phyloP scores from a whole-genome alignment of 2,113 vertebrate genomes.

The Gymnorhina tibicen region DNA sequence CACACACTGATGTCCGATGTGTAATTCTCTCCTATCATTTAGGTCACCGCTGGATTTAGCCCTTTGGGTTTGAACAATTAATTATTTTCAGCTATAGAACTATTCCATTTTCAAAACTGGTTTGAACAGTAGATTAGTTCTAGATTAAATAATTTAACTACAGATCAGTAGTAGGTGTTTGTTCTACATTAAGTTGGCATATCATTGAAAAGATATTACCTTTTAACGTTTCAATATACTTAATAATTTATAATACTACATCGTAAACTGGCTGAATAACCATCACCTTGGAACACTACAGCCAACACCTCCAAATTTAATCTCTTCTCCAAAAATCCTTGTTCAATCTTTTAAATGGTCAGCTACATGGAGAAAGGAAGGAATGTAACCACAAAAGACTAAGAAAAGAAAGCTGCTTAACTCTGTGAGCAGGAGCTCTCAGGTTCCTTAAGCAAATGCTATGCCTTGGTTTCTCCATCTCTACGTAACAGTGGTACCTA shows the following conservation, averaged over 20 bases:
- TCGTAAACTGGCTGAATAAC: conserved; percentile 43
- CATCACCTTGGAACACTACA: conserved; percentile 35
- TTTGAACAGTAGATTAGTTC: conserved; percentile 61
- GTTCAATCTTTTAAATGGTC: conserved; percentile 20
- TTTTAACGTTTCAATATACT: conserved; percentile 67
- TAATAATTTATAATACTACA: conserved; percentile 70
- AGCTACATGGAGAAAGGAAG: neutral
- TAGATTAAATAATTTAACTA: conserved; percentile 69
- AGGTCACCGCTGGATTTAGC: conserved; percentile 33
- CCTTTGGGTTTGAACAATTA: conserved; percentile 50
- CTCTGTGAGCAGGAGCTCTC: neutral
- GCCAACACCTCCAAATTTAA: conserved; percentile 20
- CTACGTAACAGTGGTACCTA: fast-evolving
- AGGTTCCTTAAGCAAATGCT: neutral
- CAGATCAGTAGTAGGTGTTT: conserved; percentile 63
- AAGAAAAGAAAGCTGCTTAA: neutral
- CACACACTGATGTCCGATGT: fast-evolving
- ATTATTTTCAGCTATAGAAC: conserved; percentile 53
- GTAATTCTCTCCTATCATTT: neutral
- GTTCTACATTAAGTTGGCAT: conserved; percentile 47
- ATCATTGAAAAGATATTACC: conserved; percentile 56
- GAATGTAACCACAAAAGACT: neutral
- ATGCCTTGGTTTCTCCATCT: neutral
- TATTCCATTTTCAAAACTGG: conserved; percentile 42
- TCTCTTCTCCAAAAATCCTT: conserved; percentile 34